Evolutionary conservation across 2,797 vertebrate genomes (phyloP).

Genomic region (Aphelocoma californica): DNA sequence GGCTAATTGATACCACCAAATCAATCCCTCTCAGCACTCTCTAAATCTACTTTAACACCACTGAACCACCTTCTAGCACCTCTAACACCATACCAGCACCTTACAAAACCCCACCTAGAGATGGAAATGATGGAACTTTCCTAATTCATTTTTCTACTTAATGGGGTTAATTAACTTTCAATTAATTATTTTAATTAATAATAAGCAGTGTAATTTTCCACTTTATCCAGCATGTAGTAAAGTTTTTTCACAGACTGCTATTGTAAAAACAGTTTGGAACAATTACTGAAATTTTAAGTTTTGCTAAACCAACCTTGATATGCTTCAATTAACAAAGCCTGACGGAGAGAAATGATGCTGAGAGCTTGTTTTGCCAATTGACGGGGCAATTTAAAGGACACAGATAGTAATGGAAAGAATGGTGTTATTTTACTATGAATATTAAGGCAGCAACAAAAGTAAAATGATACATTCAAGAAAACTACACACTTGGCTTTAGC

Average conservation of each 20-base stretch:
- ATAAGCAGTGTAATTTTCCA: not conserved
- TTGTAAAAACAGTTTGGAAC: not conserved
- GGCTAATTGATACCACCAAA: no score
- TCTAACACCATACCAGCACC: not conserved
- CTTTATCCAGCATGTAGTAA: not conserved
- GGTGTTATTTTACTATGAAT: not conserved
- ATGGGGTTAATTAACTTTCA: not conserved
- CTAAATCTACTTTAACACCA: not conserved
- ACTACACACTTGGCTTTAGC: not conserved
- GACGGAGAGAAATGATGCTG: not conserved
- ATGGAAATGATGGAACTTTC: not conserved
- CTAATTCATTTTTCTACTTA: not conserved
- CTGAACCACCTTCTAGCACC: not conserved
- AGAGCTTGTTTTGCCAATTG: not conserved
- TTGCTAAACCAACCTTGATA: not conserved
- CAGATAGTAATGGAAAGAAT: not conserved
- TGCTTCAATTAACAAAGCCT: not conserved
- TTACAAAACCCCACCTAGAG: not conserved
- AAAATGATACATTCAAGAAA: not conserved
- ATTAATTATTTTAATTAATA: not conserved
- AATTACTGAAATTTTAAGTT: not conserved
- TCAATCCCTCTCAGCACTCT: not conserved
- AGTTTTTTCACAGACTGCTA: not conserved
- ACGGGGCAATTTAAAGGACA: not conserved
- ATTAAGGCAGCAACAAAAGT: not conserved